A percentile compares a stretch with the other conserved stretches of the same genome.
Evolutionary conservation across 1,140 invertebrate species (phyloP).

Genomic region (Drosophila ambigua): DNA sequence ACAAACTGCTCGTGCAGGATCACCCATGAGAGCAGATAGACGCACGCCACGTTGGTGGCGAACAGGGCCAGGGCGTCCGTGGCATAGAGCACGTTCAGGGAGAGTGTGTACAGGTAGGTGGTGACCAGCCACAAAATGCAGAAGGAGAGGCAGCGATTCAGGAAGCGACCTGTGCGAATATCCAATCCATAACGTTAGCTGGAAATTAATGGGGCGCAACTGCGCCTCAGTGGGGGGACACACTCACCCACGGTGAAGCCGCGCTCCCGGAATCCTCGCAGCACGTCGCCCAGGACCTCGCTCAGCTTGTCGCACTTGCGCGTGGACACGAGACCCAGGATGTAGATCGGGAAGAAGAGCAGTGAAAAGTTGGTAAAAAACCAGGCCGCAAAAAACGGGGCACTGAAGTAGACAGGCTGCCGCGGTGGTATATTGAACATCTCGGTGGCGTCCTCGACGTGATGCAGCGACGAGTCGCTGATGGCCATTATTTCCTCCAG

Average conservation of each 20-base stretch:
- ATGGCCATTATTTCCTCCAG: constrained; percentile 84
- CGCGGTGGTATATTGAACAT: constrained; percentile 80
- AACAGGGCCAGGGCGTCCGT: constrained; percentile 97
- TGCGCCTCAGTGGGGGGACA: too few species aligned
- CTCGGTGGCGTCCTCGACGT: constrained; percentile 81
- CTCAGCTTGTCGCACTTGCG: constrained; percentile 90
- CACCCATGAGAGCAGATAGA: constrained; percentile 97
- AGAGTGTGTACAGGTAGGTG: constrained; percentile 95
- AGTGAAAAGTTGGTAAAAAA: constrained; percentile 97
- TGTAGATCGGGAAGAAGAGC: constrained; percentile 95
- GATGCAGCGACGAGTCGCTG: constrained; percentile 84
- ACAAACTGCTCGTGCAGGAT: constrained; percentile 98
- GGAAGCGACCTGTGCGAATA: constrained; percentile 88
- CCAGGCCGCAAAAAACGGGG: constrained; percentile 97
- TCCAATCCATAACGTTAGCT: too few species aligned
- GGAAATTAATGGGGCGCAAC: neutral
- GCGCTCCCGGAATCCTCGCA: constrained; percentile 93
- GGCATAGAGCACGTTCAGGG: constrained; percentile 92
- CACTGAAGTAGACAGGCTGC: constrained; percentile 86
- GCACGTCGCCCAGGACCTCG: constrained; percentile 90
- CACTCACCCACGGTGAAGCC: constrained; percentile 91
- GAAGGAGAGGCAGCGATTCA: constrained; percentile 93
- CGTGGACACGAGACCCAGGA: constrained; percentile 88
- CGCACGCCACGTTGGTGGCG: constrained; percentile 95
- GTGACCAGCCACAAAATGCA: constrained; percentile 96